Evolutionary conservation across 2,888 invertebrate species (phyloP).

Genomic region (Chloroclysta siterata): DNA sequence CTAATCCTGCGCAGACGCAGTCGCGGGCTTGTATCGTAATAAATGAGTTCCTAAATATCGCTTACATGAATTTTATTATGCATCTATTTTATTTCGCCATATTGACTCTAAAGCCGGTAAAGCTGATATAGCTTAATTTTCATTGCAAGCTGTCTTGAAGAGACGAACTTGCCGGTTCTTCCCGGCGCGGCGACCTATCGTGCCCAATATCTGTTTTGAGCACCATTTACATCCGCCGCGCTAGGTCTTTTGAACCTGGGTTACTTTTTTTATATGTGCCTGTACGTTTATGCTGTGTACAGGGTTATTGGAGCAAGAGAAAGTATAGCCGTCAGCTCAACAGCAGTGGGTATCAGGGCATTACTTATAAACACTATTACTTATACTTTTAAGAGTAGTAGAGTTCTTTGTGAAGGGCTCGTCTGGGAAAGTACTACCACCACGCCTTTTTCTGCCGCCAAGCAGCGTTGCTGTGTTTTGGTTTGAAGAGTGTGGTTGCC

Average conservation of each 20-base stretch:
- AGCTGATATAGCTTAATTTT: not conserved
- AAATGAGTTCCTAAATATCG: no score
- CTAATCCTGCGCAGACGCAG: no score
- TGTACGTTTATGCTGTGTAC: slow-evolving; percentile 13
- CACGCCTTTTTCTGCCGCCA: no score
- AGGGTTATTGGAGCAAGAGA: slow-evolving; percentile 14
- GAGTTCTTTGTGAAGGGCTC: no score
- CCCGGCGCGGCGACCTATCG: slow-evolving; percentile 43
- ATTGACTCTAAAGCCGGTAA: not conserved
- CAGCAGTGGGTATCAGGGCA: no score
- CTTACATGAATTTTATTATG: no score
- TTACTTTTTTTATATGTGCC: not conserved
- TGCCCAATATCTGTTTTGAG: slow-evolving; percentile 51
- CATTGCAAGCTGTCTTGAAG: slow-evolving; percentile 8
- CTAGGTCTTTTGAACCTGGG: slow-evolving; percentile 18
- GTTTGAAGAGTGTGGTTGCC: no score
- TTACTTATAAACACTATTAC: no score
- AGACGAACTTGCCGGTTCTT: not conserved
- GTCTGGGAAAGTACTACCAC: no score
- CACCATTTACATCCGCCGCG: slow-evolving; percentile 48
- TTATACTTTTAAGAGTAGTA: no score
- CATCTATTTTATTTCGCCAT: not conserved
- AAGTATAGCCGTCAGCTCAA: not conserved
- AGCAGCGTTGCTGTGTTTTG: no score
- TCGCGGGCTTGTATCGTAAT: no score